Base-by-base conservation (phyloP, 2,113 vertebrate species). In the Lanius ludovicianus region DNA sequence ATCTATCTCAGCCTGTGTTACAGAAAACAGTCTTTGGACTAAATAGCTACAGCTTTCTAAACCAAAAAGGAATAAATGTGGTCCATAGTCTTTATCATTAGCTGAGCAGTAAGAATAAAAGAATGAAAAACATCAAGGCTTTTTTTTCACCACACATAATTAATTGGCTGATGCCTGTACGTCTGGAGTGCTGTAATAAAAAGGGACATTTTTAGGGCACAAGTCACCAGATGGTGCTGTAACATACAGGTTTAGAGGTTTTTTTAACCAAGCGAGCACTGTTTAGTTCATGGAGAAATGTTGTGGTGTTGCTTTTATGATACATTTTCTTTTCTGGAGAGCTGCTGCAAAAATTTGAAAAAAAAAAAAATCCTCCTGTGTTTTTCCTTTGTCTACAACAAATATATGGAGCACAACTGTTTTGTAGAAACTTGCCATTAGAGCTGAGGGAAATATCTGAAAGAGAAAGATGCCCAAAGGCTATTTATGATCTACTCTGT, bases 141-240 rank as follows among this genome's bases (percentile, higher is more conserved):
- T 74, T 31, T 56, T 37, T 15, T 10, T 4, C 2, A 0, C 1
- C 4, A 2, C 35, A 57, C 9, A 42, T 49, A 79, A 64, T 78
- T 82, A 79, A 42, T 82, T 73, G n/a, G 18, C 57, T 79, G 28
- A 27, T 55, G n/a, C 9, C 33, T 81, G 22, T 55, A 10, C 37
- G 20, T 84, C 28, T 87, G 69, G 19, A 83, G 73, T 46, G 37
- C n/a, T 80, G 42, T 39, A 55, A 85, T 31, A 67, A 79, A 90
- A 85, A 39, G 53, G 42, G 84, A 90, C 10, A 41, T 65, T 80
- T 92, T 93, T 73, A 91, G 69, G 55, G 50, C 41, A 69, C 30
- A 75, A 77, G 87, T 94, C 96, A 94, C 84, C 94, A 96, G 96
- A 80, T 96, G 96, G 96, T 96, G 95, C 96, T 97, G 67, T 95